phyloP scores from a whole-genome alignment of 2,797 vertebrate genomes.

The Sebastes oblongus region DNA sequence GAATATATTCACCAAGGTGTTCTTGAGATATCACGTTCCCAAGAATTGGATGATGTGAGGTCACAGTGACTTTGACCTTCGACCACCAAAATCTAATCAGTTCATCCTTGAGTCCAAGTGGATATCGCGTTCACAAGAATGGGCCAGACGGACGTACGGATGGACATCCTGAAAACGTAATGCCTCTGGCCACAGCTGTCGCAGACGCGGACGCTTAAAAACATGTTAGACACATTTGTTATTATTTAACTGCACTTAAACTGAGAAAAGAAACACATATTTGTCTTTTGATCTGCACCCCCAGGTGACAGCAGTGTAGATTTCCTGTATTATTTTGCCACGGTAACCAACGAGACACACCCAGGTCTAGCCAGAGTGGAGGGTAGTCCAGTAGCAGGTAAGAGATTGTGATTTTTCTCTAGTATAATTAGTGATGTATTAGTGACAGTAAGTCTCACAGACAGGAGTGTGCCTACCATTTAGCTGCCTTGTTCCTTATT shows the following conservation, averaged over 20 bases:
- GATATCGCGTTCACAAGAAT: too few relatives aligned
- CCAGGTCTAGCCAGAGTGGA: conserved; percentile 86
- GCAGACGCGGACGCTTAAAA: not conserved
- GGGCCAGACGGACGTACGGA: too few relatives aligned
- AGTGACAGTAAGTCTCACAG: not conserved
- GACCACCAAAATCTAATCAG: too few relatives aligned
- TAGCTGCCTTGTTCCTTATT: not conserved
- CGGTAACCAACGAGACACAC: conserved; percentile 83
- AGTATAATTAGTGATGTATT: not conserved
- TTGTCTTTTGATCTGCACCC: not conserved
- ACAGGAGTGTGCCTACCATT: not conserved
- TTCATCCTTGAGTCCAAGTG: too few relatives aligned
- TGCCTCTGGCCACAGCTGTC: too few relatives aligned
- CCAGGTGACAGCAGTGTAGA: conserved; percentile 84
- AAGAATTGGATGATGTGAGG: too few relatives aligned
- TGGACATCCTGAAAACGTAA: too few relatives aligned
- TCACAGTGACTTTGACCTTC: too few relatives aligned
- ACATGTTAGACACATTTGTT: not conserved
- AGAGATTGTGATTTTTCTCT: not conserved
- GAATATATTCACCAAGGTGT: too few relatives aligned
- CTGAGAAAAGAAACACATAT: not conserved
- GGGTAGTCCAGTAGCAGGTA: conserved; percentile 83
- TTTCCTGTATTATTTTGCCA: conserved; percentile 90
- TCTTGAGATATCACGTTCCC: too few relatives aligned
- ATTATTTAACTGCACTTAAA: not conserved